phyloP scores from a whole-genome alignment of 2,113 vertebrate genomes.

The Arothron firmamentum region DNA sequence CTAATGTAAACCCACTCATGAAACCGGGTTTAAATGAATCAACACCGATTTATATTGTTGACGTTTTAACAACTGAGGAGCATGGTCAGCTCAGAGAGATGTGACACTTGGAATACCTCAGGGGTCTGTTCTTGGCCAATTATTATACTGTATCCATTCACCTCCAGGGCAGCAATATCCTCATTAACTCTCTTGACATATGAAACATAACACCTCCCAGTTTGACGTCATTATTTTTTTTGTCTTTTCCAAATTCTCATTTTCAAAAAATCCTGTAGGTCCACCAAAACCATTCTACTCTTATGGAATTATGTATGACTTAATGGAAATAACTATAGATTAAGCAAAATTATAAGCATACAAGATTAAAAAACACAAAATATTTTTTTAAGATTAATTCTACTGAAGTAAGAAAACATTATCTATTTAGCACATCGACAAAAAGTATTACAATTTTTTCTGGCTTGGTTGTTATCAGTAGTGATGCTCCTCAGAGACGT shows the following conservation, averaged over 20 bases:
- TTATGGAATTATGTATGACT: background rate
- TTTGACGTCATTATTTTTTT: too few relatives aligned
- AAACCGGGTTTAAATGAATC: too few relatives aligned
- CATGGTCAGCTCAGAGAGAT: background rate
- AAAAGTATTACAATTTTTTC: conserved; percentile 24
- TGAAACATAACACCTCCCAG: too few relatives aligned
- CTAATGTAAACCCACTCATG: background rate
- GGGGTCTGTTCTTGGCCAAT: background rate
- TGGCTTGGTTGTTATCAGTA: conserved; percentile 15
- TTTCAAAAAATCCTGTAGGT: background rate
- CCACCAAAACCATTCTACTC: background rate
- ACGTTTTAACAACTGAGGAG: background rate
- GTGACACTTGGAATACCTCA: background rate
- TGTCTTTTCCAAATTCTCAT: background rate
- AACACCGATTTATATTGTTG: background rate
- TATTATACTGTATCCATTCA: background rate
- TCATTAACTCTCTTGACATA: too few relatives aligned
- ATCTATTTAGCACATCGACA: background rate
- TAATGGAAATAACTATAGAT: background rate
- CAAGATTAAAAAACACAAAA: background rate
- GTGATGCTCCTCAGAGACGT: conserved; percentile 21
- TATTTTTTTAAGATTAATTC: background rate
- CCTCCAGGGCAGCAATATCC: too few relatives aligned
- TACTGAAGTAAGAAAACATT: too few relatives aligned
- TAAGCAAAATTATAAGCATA: too few relatives aligned